phyloP scores from a whole-genome alignment of 1,140 invertebrate genomes.

The Amyelois transitella region DNA sequence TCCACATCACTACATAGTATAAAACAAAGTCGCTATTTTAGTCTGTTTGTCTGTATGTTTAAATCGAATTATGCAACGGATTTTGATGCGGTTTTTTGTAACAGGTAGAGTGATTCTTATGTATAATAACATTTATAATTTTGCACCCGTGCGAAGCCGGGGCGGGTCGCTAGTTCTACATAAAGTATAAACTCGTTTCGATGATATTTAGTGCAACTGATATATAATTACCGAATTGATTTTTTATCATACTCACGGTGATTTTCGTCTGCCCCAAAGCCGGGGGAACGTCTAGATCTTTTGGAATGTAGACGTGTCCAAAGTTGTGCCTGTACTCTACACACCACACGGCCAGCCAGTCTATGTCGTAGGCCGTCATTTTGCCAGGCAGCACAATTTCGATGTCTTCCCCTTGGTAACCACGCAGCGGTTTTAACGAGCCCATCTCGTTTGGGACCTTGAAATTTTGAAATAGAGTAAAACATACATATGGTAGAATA shows the following conservation, averaged over 20 bases:
- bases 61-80: too few relatives aligned
- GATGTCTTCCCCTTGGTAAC: conserved; percentile 93
- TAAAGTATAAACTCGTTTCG: too few relatives aligned
- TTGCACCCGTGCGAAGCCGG: too few relatives aligned
- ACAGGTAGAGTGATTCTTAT: too few relatives aligned
- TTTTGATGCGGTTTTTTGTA: too few relatives aligned
- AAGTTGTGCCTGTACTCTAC: conserved; percentile 91
- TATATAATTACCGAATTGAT: too few relatives aligned
- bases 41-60: too few relatives aligned
- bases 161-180: too few relatives aligned
- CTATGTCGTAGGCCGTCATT: conserved; percentile 91
- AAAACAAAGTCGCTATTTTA: too few relatives aligned
- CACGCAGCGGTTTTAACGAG: conserved; percentile 84
- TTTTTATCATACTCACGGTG: conserved; percentile 86
- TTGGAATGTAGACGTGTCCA: conserved; percentile 91
- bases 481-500: neutral
- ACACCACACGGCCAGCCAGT: conserved; percentile 94
- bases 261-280: conserved; percentile 91
- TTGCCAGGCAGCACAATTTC: conserved; percentile 90
- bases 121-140: too few relatives aligned
- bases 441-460: conserved; percentile 91
- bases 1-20: too few relatives aligned
- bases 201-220: too few relatives aligned
- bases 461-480: conserved; percentile 12
- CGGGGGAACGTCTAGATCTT: conserved; percentile 91